Conservation (phyloP, 2,888 invertebrate genomes). For the Tenthredo scrophulariae region DNA sequence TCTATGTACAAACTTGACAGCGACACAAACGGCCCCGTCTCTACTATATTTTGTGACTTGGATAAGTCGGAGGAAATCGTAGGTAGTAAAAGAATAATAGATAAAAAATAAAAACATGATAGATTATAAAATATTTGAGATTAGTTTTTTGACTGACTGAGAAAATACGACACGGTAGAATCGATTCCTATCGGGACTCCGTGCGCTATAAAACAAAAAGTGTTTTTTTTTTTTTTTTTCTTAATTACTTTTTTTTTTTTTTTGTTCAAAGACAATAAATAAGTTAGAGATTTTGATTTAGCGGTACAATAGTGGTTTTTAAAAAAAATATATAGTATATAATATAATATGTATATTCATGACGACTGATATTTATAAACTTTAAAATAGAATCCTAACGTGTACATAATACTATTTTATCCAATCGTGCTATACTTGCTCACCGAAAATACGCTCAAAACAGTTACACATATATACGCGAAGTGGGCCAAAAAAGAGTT, state of each 20-base stretch:
- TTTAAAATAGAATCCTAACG: slow-evolving; percentile 28
- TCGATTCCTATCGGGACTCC: slow-evolving; percentile 29
- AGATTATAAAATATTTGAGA: slow-evolving; percentile 3
- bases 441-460: background rate
- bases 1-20: slow-evolving; percentile 44
- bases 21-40: background rate
- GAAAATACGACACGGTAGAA: slow-evolving; percentile 22
- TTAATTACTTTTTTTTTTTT: background rate
- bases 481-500: background rate
- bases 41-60: slow-evolving; percentile 40
- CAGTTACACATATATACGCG: background rate
- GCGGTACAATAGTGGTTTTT: slow-evolving; percentile 56
- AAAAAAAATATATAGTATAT: slow-evolving; percentile 59
- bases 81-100: slow-evolving; percentile 34
- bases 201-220: background rate
- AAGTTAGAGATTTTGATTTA: slow-evolving; percentile 46
- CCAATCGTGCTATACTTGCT: background rate
- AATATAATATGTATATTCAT: slow-evolving; percentile 54
- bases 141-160: slow-evolving; percentile 10
- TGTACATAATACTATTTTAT: slow-evolving; percentile 26
- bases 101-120: slow-evolving; percentile 21
- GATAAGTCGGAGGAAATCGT: slow-evolving; percentile 38
- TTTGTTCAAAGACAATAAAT: slow-evolving; percentile 25
- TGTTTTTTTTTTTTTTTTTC: background rate
- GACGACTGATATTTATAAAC: slow-evolving; percentile 10